Percentiles rank a stretch among this genome's conserved stretches.
Evolutionary conservation across 2,113 vertebrate species (phyloP).

Genomic region (Sturnus vulgaris): DNA sequence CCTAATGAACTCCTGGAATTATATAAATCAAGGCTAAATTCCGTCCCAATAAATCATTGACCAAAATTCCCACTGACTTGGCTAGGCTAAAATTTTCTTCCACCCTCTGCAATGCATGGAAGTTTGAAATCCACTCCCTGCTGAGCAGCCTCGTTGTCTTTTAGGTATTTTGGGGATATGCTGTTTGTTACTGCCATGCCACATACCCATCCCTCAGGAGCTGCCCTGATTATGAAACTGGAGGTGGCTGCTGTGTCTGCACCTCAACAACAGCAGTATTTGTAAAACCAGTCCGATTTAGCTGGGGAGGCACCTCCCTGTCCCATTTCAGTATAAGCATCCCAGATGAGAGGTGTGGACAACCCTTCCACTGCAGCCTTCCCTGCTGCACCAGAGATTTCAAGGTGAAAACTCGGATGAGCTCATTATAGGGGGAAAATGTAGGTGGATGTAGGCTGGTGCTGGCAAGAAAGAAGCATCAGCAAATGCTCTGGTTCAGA

Average conservation of each 20-base stretch:
- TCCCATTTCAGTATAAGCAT: background rate
- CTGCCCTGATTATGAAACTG: background rate
- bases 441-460: background rate
- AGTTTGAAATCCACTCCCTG: background rate
- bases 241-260: background rate
- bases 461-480: background rate
- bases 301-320: background rate
- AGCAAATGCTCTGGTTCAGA: background rate
- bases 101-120: background rate
- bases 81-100: background rate
- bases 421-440: fast-evolving
- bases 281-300: background rate
- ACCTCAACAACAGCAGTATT: background rate
- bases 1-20: background rate
- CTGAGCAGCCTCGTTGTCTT: background rate
- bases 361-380: background rate
- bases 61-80: background rate
- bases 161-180: background rate
- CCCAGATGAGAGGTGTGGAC: background rate
- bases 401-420: background rate
- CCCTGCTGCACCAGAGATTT: background rate
- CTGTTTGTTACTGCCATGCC: background rate
- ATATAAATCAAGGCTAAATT: background rate
- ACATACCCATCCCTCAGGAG: background rate
- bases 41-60: background rate